Percentiles rank a stretch among this genome's conserved stretches.
Evolutionary conservation across 2,113 vertebrate species (phyloP).

Genomic region (Nymphicus hollandicus): DNA sequence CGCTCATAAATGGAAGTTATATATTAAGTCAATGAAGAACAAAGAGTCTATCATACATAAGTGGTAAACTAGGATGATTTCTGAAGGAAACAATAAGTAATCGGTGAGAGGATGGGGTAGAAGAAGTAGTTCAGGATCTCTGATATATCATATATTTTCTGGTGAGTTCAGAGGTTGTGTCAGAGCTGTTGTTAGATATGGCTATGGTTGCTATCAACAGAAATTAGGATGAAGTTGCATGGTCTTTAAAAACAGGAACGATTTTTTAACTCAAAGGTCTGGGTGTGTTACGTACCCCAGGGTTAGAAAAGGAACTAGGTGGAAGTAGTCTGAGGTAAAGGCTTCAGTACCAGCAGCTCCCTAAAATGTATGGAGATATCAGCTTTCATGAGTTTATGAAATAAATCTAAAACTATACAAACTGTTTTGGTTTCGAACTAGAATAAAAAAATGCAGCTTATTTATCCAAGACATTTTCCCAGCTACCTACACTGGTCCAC

Average conservation of each 20-base stretch:
- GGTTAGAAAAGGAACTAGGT: not conserved
- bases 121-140: not conserved
- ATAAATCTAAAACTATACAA: not conserved
- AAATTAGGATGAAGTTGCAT: not conserved
- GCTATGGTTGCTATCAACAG: not conserved
- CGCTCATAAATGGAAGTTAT: not conserved
- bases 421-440: not conserved
- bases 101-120: not conserved
- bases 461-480: not conserved
- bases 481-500: not conserved
- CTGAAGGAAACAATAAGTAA: not conserved
- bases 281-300: not conserved
- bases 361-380: not conserved
- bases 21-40: not conserved
- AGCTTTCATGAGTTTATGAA: not conserved
- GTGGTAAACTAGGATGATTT: not conserved
- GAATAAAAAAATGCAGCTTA: not conserved
- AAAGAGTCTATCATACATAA: not conserved
- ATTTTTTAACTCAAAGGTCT: not conserved
- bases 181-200: not conserved
- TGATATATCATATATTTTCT: not conserved
- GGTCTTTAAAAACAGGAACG: not conserved
- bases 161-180: not conserved
- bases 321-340: not conserved
- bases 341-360: not conserved